Conservation (phyloP, 2,113 vertebrate species). For the Crotalus tigris region DNA sequence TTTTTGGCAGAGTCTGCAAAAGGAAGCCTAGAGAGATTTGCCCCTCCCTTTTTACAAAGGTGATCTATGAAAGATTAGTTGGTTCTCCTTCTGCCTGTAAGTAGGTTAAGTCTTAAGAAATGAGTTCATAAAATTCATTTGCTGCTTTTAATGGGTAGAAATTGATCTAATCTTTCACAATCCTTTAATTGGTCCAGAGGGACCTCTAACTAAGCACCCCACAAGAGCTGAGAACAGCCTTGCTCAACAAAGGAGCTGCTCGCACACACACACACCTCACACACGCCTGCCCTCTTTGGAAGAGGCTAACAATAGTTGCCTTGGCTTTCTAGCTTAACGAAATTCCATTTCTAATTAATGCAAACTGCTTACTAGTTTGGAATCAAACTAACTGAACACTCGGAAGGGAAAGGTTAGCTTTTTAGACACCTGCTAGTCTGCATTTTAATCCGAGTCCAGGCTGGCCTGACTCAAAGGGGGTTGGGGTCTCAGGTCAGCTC, state of each 20-base stretch:
- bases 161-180: not conserved
- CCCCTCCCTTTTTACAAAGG: too few relatives aligned
- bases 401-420: not conserved
- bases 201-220: not conserved
- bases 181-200: not conserved
- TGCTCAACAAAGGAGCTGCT: not conserved
- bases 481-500: not conserved
- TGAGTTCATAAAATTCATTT: not conserved
- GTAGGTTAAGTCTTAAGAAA: not conserved
- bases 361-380: constrained; percentile 3
- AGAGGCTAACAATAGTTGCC: not conserved
- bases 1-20: not conserved
- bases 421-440: not conserved
- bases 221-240: not conserved
- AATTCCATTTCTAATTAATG: not conserved
- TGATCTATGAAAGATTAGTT: not conserved
- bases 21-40: not conserved
- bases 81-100: not conserved
- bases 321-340: not conserved
- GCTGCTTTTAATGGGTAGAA: not conserved
- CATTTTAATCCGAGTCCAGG: not conserved
- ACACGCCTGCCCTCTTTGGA: too few relatives aligned
- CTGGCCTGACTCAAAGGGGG: not conserved
- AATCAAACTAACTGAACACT: constrained; percentile 10
- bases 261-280: too few relatives aligned